Conservation (phyloP, 2,797 vertebrate genomes). For the Ctenopoma kingsleyae region DNA sequence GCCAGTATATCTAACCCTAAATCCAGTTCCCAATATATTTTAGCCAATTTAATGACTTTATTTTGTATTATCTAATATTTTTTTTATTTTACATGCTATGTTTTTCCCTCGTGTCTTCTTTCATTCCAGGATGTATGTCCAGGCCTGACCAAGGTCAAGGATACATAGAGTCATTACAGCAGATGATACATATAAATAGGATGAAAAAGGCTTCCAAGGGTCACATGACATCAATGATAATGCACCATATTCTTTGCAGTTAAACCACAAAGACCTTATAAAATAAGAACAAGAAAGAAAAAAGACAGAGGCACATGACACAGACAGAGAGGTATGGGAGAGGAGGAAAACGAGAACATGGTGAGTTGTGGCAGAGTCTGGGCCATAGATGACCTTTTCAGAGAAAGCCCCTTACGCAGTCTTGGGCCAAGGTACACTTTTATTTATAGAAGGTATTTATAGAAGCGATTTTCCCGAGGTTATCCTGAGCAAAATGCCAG, state of each 20-base stretch:
- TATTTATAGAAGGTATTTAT: slow-evolving; percentile 90
- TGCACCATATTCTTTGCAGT: slow-evolving; percentile 33
- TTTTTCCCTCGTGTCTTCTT: slow-evolving; percentile 8
- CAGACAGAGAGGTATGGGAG: slow-evolving; percentile 35
- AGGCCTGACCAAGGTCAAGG: slow-evolving; percentile 58
- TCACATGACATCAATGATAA: slow-evolving; percentile 63
- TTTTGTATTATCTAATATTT: background rate
- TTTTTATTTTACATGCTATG: background rate
- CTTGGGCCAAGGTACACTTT: slow-evolving; percentile 83
- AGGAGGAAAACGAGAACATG: slow-evolving; percentile 47
- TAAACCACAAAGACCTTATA: slow-evolving; percentile 60
- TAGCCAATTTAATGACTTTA: slow-evolving; percentile 11
- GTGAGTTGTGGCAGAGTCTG: slow-evolving; percentile 50
- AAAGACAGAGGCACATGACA: slow-evolving; percentile 16
- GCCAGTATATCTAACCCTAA: slow-evolving; percentile 51
- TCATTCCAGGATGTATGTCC: slow-evolving; percentile 28
- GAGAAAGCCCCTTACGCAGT: slow-evolving; percentile 71
- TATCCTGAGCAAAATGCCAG: slow-evolving; percentile 86
- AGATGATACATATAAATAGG: slow-evolving; percentile 27
- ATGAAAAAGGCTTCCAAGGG: slow-evolving; percentile 36
- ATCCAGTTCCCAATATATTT: slow-evolving; percentile 34
- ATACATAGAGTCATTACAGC: slow-evolving; percentile 39
- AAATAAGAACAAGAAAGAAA: slow-evolving; percentile 40
- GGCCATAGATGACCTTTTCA: slow-evolving; percentile 85
- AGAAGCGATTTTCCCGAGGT: slow-evolving; percentile 87